Conservation (phyloP, 2,113 vertebrate species). For the Oreocharis arfaki region DNA sequence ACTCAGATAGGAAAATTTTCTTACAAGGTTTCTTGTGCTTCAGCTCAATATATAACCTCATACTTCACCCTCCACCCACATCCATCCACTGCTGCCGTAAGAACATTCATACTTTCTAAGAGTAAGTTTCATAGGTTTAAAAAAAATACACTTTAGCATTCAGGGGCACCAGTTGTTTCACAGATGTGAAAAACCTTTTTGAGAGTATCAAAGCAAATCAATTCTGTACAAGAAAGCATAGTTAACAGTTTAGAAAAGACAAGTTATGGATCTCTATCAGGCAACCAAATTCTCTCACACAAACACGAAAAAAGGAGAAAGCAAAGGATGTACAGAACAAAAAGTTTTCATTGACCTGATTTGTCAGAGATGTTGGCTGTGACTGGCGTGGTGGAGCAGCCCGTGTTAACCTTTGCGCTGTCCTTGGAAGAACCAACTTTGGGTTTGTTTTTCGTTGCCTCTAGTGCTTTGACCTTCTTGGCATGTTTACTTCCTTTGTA, state of each 20-base stretch:
- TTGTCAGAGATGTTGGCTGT: conserved; percentile 79
- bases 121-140: not conserved
- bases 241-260: conserved; percentile 26
- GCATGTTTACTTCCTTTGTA: conserved; percentile 98
- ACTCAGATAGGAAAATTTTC: not conserved
- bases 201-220: conserved; percentile 16
- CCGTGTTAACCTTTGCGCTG: conserved; percentile 80
- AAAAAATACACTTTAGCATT: not conserved
- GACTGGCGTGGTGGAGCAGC: conserved; percentile 74
- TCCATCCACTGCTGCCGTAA: not conserved
- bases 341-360: conserved; percentile 85
- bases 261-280: conserved; percentile 29
- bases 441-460: conserved; percentile 91
- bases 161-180: not conserved
- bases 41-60: not conserved
- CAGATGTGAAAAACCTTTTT: not conserved
- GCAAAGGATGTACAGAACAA: conserved; percentile 71
- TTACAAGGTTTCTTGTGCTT: not conserved
- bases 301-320: conserved; percentile 36
- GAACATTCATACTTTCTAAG: not conserved
- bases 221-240: conserved; percentile 25
- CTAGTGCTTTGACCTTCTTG: conserved; percentile 98
- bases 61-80: not conserved
- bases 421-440: conserved; percentile 82
- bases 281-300: conserved; percentile 14